These are phyloP conservation scores for Motacilla alba DNA, from an alignment of 2,113 vertebrate species.

Conservation along the genomic window DNA sequence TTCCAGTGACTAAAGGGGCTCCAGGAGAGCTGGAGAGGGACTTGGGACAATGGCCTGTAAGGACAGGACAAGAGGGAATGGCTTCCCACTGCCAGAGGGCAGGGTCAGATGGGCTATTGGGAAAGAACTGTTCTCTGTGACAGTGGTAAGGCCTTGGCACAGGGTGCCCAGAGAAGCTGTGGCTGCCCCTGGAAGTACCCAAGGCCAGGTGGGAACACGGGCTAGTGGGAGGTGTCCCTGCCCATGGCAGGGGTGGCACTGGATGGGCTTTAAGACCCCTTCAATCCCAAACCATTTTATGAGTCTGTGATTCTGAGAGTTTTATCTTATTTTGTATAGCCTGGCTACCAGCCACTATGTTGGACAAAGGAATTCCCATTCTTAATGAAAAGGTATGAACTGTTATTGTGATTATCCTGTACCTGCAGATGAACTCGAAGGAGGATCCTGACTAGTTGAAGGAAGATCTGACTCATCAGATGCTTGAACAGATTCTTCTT, in stretches of 20 bases:
- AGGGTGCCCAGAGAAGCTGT: not conserved
- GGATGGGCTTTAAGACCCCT: not conserved
- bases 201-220: not conserved
- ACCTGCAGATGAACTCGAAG: constrained; percentile 90
- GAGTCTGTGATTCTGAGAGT: not conserved
- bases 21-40: not conserved
- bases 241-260: not conserved
- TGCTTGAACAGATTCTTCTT: constrained; percentile 84
- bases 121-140: not conserved
- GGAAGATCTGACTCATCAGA: constrained; percentile 86
- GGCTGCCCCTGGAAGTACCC: not conserved
- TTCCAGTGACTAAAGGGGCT: not conserved
- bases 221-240: not conserved
- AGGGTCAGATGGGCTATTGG: not conserved
- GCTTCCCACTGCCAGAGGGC: not conserved
- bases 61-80: not conserved
- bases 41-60: not conserved
- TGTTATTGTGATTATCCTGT: not conserved
- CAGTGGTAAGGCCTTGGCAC: not conserved
- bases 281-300: not conserved
- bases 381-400: not conserved
- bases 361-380: not conserved
- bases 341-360: not conserved
- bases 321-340: not conserved
- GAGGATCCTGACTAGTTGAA: constrained; percentile 94